A percentile compares a stretch with the other conserved stretches of the same genome.
phyloP scores from a whole-genome alignment of 1,140 invertebrate species.

The Marisa cornuarietis region DNA sequence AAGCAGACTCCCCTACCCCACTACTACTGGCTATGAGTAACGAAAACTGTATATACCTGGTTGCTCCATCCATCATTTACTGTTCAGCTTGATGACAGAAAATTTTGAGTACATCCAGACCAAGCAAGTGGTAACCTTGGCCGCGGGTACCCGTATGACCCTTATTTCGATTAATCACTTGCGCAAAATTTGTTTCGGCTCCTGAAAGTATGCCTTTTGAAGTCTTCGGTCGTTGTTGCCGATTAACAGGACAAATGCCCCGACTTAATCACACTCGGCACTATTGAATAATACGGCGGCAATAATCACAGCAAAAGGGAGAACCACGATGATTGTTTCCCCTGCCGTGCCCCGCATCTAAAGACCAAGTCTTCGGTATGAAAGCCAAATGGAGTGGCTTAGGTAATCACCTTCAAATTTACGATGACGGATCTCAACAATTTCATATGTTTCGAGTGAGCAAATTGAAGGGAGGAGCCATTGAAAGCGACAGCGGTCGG shows the following conservation, averaged over 20 bases:
- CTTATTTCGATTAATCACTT: no score
- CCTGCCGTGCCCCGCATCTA: neutral
- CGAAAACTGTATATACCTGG: neutral
- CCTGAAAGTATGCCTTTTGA: no score
- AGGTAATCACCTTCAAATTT: constrained; percentile 28
- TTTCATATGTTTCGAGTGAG: constrained; percentile 23
- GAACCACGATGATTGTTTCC: constrained; percentile 1
- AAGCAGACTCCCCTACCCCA: no score
- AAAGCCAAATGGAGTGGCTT: constrained; percentile 16
- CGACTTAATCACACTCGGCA: neutral
- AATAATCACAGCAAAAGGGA: neutral
- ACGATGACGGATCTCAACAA: constrained; percentile 26
- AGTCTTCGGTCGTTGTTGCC: no score
- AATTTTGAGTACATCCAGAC: no score
- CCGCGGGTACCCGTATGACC: no score
- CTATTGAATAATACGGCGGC: constrained; percentile 11
- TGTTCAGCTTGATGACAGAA: no score
- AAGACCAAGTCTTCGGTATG: constrained; percentile 1
- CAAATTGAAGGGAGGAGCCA: constrained; percentile 19
- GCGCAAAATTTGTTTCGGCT: no score
- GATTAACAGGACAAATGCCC: no score
- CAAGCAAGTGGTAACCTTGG: no score
- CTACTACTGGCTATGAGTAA: no score
- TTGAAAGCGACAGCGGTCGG: neutral
- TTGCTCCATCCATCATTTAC: neutral